phyloP scores from a whole-genome alignment of 2,113 vertebrate genomes.

The Megalops atlanticus region DNA sequence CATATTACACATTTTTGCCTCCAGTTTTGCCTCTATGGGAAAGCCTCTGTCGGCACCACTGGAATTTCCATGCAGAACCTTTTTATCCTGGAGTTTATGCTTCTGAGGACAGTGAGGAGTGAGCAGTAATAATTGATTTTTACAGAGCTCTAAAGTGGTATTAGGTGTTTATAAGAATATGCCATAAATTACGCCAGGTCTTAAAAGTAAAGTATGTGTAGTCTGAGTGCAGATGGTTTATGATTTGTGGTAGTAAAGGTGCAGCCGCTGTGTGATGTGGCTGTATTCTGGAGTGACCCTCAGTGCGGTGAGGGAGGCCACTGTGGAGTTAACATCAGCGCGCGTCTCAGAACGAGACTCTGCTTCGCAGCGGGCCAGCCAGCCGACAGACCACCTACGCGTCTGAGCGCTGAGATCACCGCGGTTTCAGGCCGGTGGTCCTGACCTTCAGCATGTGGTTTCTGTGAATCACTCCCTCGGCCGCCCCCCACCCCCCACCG shows the following conservation, averaged over 20 bases:
- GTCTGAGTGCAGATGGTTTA: not conserved
- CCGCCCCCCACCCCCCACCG: not conserved
- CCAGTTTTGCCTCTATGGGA: too few species aligned
- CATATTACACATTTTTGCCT: too few species aligned
- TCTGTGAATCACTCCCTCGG: not conserved
- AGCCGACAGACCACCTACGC: not conserved
- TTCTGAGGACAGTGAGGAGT: not conserved
- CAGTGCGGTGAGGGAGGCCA: not conserved
- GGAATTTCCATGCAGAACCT: not conserved
- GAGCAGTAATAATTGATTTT: not conserved
- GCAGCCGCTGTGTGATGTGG: too few species aligned
- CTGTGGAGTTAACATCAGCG: not conserved
- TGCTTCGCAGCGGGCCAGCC: not conserved
- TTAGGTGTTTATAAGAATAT: not conserved
- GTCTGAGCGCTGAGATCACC: not conserved
- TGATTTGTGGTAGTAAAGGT: too few species aligned
- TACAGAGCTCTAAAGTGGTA: not conserved
- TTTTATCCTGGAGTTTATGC: not conserved
- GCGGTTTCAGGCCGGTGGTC: conserved; percentile 23
- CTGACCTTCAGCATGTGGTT: conserved; percentile 13
- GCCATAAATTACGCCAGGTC: not conserved
- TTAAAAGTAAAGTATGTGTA: not conserved
- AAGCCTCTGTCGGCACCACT: too few species aligned
- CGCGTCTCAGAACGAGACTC: not conserved
- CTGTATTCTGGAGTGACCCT: not conserved